These are phyloP conservation scores for Poecilia gillii DNA, from an alignment of 2,797 vertebrate genomes.

Conservation along the genomic window DNA sequence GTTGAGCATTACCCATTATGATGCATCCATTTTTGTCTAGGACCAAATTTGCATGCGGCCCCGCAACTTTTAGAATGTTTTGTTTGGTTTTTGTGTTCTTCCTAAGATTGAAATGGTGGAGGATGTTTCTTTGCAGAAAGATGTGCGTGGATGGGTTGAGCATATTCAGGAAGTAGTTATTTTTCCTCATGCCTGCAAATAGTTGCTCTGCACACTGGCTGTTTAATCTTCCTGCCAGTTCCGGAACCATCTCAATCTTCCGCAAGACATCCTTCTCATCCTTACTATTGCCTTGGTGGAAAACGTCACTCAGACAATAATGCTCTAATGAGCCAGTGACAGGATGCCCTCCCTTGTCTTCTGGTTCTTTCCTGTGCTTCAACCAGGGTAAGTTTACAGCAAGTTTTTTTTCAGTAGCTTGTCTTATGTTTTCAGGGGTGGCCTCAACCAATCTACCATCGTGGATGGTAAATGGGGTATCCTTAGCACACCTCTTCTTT, in stretches of 20 bases:
- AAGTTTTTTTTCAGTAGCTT: background rate
- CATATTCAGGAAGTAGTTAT: slow-evolving; percentile 3
- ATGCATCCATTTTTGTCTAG: background rate
- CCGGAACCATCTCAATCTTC: background rate
- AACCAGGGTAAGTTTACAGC: background rate
- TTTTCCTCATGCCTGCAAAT: slow-evolving; percentile 1
- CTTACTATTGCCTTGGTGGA: background rate
- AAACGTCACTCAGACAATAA: background rate
- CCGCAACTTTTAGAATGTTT: background rate
- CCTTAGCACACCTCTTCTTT: background rate
- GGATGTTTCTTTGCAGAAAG: background rate
- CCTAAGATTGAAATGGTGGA: background rate
- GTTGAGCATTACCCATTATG: background rate
- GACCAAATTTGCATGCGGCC: background rate
- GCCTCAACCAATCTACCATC: background rate
- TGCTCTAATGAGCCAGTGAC: no score
- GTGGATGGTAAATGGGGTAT: background rate
- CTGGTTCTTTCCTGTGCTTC: no score
- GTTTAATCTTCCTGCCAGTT: background rate
- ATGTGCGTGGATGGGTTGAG: background rate
- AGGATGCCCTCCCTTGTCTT: no score
- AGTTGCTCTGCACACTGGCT: slow-evolving; percentile 1
- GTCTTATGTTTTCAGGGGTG: background rate
- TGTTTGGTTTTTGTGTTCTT: background rate
- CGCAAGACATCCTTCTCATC: background rate